These are phyloP conservation scores for Xenopus tropicalis DNA, from an alignment of 2,113 vertebrate genomes.

Conservation along the genomic window UCB_Xtro_10.0 CM004450.2:99012501-99013000, in stretches of 20 bases:
- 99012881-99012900: conserved; percentile 6
- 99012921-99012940: conserved; percentile 22
- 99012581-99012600: neutral
- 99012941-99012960: conserved; percentile 22
- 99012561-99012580: neutral
- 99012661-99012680: conserved; percentile 27
- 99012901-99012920: neutral
- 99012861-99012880: conserved; percentile 2
- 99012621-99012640: conserved; percentile 6
- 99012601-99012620: neutral
- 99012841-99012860: conserved; percentile 32
- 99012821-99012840: conserved; percentile 32
- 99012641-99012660: conserved; percentile 19
- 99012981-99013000: too few species aligned
- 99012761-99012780: conserved; percentile 16
- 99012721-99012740: conserved; percentile 19
- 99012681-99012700: conserved; percentile 26
- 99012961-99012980: too few species aligned
- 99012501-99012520: conserved; percentile 10
- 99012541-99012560: neutral
- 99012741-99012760: conserved; percentile 26
- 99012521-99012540: conserved; percentile 14
- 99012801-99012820: conserved; percentile 26
- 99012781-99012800: conserved; percentile 25
- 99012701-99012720: conserved; percentile 28